phyloP scores from a whole-genome alignment of 2,797 vertebrate genomes.

The Cetoscarus ocellatus region DNA sequence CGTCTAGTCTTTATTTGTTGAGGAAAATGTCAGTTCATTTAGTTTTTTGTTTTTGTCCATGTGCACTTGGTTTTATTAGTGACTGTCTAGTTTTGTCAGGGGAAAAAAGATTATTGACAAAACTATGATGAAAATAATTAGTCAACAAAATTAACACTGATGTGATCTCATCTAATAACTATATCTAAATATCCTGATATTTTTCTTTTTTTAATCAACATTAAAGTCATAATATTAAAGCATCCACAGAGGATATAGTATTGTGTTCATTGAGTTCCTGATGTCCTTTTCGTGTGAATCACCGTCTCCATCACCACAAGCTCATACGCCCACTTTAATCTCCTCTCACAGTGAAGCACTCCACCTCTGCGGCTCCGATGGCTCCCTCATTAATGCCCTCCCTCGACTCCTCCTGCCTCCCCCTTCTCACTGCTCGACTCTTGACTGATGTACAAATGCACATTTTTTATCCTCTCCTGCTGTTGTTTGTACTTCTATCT shows the following conservation, averaged over 20 bases:
- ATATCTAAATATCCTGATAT: too few relatives aligned
- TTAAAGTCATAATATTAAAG: too few relatives aligned
- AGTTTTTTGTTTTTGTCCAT: too few relatives aligned
- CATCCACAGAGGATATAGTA: background rate
- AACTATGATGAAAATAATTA: too few relatives aligned
- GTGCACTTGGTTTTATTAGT: too few relatives aligned
- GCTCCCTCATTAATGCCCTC: slow-evolving; percentile 22
- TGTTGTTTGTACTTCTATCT: background rate
- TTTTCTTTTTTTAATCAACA: too few relatives aligned
- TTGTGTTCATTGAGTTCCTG: background rate
- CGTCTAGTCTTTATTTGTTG: too few relatives aligned
- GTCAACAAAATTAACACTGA: too few relatives aligned
- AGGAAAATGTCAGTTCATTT: too few relatives aligned
- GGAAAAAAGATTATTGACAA: too few relatives aligned
- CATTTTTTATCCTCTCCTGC: background rate
- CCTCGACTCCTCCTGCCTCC: slow-evolving; percentile 15
- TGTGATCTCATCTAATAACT: too few relatives aligned
- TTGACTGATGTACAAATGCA: background rate
- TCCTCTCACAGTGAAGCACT: slow-evolving; percentile 20
- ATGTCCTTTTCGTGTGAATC: slow-evolving; percentile 4
- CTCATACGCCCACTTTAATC: slow-evolving; percentile 7
- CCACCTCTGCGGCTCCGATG: slow-evolving; percentile 9
- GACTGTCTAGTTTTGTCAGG: too few relatives aligned
- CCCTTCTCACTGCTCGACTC: background rate
- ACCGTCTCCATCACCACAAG: slow-evolving; percentile 4